phyloP scores from a whole-genome alignment of 2,113 vertebrate species.

The Callaeas wilsoni region DNA sequence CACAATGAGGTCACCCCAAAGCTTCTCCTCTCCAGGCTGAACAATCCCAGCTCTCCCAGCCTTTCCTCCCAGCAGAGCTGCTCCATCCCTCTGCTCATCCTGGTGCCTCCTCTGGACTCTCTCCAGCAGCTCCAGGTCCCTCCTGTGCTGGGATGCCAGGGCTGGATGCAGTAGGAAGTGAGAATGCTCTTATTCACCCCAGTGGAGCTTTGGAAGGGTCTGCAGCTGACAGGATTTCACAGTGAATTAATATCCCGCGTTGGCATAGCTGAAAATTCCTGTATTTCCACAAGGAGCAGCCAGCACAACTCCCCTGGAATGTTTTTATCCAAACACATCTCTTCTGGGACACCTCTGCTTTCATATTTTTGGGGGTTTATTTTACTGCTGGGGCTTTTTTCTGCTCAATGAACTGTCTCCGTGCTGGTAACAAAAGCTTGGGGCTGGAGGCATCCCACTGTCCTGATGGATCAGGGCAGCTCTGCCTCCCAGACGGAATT shows the following conservation, averaged over 20 bases:
- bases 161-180: background rate
- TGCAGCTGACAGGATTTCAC: background rate
- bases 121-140: background rate
- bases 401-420: background rate
- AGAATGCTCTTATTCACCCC: background rate
- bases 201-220: background rate
- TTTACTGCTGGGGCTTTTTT: background rate
- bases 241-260: background rate
- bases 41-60: background rate
- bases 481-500: background rate
- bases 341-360: background rate
- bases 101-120: background rate
- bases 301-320: background rate
- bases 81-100: background rate
- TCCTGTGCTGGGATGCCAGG: background rate
- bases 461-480: background rate
- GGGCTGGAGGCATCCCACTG: background rate
- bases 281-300: background rate
- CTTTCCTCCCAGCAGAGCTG: background rate
- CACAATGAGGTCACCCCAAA: background rate
- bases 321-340: background rate
- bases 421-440: background rate
- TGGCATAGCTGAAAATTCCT: background rate
- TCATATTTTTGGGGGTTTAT: background rate
- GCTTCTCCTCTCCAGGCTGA: background rate